Base-by-base conservation (phyloP, 1,140 invertebrate genomes). In the Marisa cornuarietis region DNA sequence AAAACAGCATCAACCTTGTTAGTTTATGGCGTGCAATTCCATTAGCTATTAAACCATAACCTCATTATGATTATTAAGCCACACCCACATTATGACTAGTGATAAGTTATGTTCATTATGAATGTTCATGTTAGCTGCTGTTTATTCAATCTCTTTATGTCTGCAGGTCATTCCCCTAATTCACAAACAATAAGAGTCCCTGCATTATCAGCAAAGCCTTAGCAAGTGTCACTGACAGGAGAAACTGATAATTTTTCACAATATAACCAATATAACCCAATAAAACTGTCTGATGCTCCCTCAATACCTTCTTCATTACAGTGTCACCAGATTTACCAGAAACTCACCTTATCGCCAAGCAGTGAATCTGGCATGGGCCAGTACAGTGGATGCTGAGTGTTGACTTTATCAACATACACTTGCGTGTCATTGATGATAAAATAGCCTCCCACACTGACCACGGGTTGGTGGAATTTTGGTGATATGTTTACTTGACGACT, bases 361-460 rank as follows among this genome's bases (percentile, higher is more conserved):
- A 98, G 97, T 66, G 94, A 92, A 3, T 93, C 91, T 0, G 97
- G 96, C 10, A 99, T 90, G 83, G 94, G 93, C 94, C 96, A 97
- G 90, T 98, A 98, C 2, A 98, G 91, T 0, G 96, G 96, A 81
- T 94, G 93, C 83, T 94, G 94, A 26, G 93, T 92, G 54, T 93
- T 91, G 72, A 92, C 93, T 4, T 93, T 91, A n/a, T 94, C 93
- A 51, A 96, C 92, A 24, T 31, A 61, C 52, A 49, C 24, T 26
- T 54, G 58, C 52, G 81, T 18, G 49, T 63, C 49, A 61, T 69
- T 82, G 63, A 82, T 82, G 42, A 75, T 31, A 10, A 73, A 49
- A 51, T 78, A 68, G 11, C 78, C 78, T 58, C n/a, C 61, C 18
- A 13, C 20, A 13, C 49, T 69, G n/a, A 79, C n/a, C 61, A 79